Evolutionary conservation across 2,888 invertebrate species (phyloP).

Genomic region (Eudasyphora cyanicolor): DNA sequence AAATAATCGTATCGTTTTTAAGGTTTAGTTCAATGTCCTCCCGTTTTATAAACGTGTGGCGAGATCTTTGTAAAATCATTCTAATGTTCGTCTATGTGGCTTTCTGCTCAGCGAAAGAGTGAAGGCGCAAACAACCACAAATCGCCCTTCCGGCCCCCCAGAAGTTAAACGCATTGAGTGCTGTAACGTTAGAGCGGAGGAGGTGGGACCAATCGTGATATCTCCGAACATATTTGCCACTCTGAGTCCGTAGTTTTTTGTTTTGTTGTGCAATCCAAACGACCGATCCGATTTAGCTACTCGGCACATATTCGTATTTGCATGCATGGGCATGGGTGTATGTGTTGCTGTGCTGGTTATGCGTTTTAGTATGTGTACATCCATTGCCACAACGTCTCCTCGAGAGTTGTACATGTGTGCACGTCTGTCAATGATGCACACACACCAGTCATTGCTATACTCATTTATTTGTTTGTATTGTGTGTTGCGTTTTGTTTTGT

Average conservation of each 20-base stretch:
- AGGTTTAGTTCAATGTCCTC: constrained; percentile 24
- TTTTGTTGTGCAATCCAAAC: not conserved
- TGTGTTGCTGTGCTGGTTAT: not conserved
- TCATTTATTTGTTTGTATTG: constrained; percentile 63
- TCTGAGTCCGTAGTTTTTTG: too few species aligned
- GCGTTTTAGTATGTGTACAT: not conserved
- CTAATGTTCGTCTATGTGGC: not conserved
- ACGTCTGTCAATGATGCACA: too few species aligned
- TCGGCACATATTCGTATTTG: not conserved
- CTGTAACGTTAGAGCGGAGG: not conserved
- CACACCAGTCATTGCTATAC: constrained; percentile 12
- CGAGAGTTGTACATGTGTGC: not conserved
- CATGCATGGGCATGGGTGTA: not conserved
- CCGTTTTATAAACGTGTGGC: not conserved
- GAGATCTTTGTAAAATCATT: not conserved
- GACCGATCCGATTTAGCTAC: not conserved
- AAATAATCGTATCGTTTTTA: constrained; percentile 17
- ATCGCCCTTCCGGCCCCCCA: not conserved
- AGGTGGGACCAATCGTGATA: too few species aligned
- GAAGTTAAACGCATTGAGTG: not conserved
- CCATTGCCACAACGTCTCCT: too few species aligned
- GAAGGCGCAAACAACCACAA: too few species aligned
- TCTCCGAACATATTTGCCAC: not conserved
- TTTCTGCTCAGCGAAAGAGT: not conserved
- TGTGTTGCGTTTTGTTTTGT: too few species aligned